A percentile compares a stretch with the other conserved stretches of the same genome.
Evolutionary conservation across 2,888 invertebrate species (phyloP).

Genomic region (Oxycera nigricornis): DNA sequence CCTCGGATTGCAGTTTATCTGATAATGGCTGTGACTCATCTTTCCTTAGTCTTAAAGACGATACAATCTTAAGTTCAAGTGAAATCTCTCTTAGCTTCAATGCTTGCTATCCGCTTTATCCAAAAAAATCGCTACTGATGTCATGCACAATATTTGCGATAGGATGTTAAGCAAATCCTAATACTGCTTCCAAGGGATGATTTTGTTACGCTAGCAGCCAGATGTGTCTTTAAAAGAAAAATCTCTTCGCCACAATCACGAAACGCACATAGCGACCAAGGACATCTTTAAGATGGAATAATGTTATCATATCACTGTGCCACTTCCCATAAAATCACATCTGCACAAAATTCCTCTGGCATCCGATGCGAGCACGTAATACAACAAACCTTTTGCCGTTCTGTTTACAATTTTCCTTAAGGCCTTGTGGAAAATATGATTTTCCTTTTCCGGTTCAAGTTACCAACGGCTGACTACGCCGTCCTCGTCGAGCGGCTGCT

Average conservation of each 20-base stretch:
- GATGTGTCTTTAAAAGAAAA: no score
- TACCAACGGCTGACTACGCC: not conserved
- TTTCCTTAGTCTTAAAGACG: no score
- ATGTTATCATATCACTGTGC: not conserved
- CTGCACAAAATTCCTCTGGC: not conserved
- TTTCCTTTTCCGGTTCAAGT: constrained; percentile 17
- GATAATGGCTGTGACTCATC: no score
- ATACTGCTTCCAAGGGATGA: no score
- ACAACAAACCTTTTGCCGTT: not conserved
- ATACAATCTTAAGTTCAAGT: no score
- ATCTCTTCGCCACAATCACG: not conserved
- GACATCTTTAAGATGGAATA: constrained; percentile 14
- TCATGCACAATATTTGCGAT: no score
- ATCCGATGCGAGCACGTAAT: constrained; percentile 15
- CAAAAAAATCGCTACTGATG: no score
- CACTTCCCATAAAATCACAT: constrained; percentile 11
- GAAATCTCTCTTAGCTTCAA: no score
- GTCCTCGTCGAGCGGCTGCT: not conserved
- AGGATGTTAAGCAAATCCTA: no score
- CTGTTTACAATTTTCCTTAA: constrained; percentile 2
- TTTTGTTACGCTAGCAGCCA: no score
- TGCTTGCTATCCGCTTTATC: no score
- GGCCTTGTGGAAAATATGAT: constrained; percentile 1
- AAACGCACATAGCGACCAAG: not conserved
- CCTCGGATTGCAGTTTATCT: no score